These are phyloP conservation scores for Hylaea fasciaria DNA, from an alignment of 2,888 invertebrate genomes.

Conservation along the genomic window DNA sequence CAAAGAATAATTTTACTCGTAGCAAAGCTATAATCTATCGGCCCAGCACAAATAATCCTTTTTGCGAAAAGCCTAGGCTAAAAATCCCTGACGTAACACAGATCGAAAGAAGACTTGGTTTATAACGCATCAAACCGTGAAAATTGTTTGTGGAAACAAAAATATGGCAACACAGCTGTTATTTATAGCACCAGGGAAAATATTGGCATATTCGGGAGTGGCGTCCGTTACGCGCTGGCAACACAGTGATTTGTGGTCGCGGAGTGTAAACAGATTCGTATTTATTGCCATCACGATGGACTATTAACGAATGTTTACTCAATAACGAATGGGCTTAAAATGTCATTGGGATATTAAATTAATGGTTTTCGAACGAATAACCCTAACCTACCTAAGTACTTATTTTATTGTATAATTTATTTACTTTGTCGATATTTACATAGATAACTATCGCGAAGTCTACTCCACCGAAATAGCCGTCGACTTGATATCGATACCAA, in stretches of 20 bases:
- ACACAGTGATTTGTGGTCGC: conserved; percentile 50
- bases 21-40: no score
- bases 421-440: no score
- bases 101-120: conserved; percentile 13
- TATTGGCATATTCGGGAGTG: conserved; percentile 52
- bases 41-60: no score
- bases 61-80: no score
- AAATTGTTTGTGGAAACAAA: conserved; percentile 50
- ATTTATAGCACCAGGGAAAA: conserved; percentile 48
- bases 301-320: conserved; percentile 23
- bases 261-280: conserved; percentile 35
- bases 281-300: conserved; percentile 34
- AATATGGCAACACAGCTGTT: conserved; percentile 46
- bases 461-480: no score
- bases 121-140: conserved; percentile 39
- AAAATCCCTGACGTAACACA: conserved; percentile 1
- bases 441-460: no score
- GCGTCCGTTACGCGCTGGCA: conserved; percentile 46
- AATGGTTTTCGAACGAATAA: background rate
- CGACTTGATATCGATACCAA: no score
- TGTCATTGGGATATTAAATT: background rate
- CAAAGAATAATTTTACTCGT: no score
- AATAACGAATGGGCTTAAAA: conserved; percentile 6
- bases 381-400: no score
- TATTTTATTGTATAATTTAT: no score